A percentile compares a stretch with the other conserved stretches of the same genome.
Evolutionary conservation across 1,140 invertebrate genomes (phyloP).

Genomic region (Lepidurus arcticus): DNA sequence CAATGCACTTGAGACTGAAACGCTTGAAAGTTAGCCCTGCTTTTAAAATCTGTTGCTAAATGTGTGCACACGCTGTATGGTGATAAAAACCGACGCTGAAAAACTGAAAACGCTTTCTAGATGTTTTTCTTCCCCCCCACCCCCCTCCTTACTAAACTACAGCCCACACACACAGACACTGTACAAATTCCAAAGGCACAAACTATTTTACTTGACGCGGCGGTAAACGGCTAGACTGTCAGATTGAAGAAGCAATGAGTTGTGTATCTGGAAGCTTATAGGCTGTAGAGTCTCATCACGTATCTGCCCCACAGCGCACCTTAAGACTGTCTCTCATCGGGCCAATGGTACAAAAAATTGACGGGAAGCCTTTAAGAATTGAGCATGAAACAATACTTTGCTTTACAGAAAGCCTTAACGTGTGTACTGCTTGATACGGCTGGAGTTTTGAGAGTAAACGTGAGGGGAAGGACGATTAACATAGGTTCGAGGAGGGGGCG

Average conservation of each 20-base stretch:
- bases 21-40: neutral
- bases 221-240: neutral
- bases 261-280: neutral
- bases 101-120: neutral
- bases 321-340: neutral
- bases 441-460: neutral
- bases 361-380: neutral
- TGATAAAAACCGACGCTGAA: neutral
- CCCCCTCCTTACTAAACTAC: neutral
- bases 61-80: neutral
- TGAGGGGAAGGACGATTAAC: constrained; percentile 3
- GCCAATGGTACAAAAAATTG: neutral
- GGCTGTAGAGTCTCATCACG: neutral
- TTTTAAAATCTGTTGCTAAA: neutral
- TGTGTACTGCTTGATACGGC: constrained; percentile 6
- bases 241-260: neutral
- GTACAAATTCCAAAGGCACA: neutral
- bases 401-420: constrained; percentile 18
- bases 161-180: neutral
- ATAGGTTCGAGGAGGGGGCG: neutral
- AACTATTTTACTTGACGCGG: neutral
- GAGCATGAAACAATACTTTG: neutral
- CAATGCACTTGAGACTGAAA: neutral
- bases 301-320: neutral
- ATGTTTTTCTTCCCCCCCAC: neutral